Evolutionary conservation across 2,113 vertebrate genomes (phyloP).

Genomic region (Spea bombifrons): DNA sequence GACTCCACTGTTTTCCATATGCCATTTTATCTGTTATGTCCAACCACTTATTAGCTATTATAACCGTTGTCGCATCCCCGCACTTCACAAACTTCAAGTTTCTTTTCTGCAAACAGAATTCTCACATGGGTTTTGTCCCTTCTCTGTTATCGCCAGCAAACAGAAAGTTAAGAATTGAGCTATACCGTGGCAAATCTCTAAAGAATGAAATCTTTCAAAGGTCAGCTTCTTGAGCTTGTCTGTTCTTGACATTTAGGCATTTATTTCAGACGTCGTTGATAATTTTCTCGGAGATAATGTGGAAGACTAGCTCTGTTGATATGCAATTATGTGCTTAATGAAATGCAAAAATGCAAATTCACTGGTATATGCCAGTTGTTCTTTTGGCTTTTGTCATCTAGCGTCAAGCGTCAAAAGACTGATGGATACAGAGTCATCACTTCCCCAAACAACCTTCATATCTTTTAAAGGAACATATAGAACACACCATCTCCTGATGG

Average conservation of each 20-base stretch:
- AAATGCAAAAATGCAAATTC: constrained; percentile 99
- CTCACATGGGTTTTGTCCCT: constrained; percentile 49
- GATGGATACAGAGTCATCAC: constrained; percentile 82
- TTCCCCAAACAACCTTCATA: constrained; percentile 76
- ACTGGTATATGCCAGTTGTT: constrained; percentile 74
- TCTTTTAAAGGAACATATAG: constrained; percentile 64
- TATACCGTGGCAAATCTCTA: constrained; percentile 57
- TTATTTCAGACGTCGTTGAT: constrained; percentile 87
- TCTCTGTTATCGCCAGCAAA: constrained; percentile 66
- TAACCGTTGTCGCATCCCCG: constrained; percentile 43
- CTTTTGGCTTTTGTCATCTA: constrained; percentile 85
- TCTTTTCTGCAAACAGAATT: constrained; percentile 45
- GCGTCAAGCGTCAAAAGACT: constrained; percentile 69
- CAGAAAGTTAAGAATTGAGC: constrained; percentile 66
- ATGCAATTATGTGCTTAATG: constrained; percentile 93
- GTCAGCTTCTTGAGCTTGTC: constrained; percentile 87
- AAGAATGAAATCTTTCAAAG: constrained; percentile 83
- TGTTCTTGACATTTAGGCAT: constrained; percentile 96
- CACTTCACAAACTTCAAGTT: constrained; percentile 50
- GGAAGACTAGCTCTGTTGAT: constrained; percentile 79
- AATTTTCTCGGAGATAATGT: constrained; percentile 85
- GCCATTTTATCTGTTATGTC: constrained; percentile 40
- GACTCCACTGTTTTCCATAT: constrained; percentile 25
- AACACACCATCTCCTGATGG: constrained; percentile 62
- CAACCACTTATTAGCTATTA: constrained; percentile 42